Evolutionary conservation across 2,888 invertebrate species (phyloP), one percentile per base, ranked within the genome.

Genomic region (Eupithecia subumbrata): DNA sequence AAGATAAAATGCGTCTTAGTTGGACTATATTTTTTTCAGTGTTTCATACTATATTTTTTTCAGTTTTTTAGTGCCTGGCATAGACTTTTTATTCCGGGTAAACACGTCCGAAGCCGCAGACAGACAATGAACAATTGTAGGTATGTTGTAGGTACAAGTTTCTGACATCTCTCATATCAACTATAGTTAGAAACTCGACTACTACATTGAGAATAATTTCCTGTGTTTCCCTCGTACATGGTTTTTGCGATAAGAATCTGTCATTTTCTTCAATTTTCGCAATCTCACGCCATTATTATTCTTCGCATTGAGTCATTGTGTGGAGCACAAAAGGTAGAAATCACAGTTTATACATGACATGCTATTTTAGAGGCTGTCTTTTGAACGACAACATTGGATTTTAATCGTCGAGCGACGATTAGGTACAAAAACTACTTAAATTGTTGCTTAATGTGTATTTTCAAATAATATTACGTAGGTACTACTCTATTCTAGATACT

Each of bases 241-340:
- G 70, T 77, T 79, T 78, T 79, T 79, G 45, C 69, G 81, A 81
- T 81, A 78, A 77, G 60, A 64, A 81, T 81, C 80, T 80, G 79
- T 81, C 78, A 80, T 81, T 81, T 80, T 69, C 80, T 79, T 78
- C 76, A 80, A 81, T 76, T 64, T 72, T 43, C 45, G 74, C 76
- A 78, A 78, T 81, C 75, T 74, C 75, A 73, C 34, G 78, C 70
- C 74, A 80, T 81, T 78, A 75, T 30, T 16, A 30, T 5, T 60
- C 8, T 34, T 18, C 60, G 70, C 14, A 60, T 60, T 25, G 14
- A 25, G 14, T 69, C 66, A 79, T 79, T 78, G 78, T 80, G 73
- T 43, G 16, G 60, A 48, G 71, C 60, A 76, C 78, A 79, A 78
- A 77, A 76, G 76, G 72, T 64, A 73, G 71, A 74, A 78, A 76